phyloP scores from a whole-genome alignment of 1,140 invertebrate species.

The Tetragnatha versicolor region DNA sequence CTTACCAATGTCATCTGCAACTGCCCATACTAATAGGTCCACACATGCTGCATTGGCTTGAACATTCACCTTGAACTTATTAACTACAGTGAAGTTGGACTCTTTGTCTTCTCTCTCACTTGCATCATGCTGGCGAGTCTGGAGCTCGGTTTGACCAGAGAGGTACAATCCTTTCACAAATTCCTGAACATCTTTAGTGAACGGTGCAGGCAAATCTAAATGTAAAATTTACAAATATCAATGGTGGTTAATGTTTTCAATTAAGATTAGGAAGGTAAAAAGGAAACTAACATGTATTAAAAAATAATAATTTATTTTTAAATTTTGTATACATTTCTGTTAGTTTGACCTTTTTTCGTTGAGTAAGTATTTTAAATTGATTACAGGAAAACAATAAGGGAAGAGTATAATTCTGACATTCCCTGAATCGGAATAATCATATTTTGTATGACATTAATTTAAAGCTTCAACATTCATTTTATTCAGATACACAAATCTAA shows the following conservation, averaged over 20 bases:
- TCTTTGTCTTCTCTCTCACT: conserved; percentile 73
- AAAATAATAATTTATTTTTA: not conserved
- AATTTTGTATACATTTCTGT: too few species aligned
- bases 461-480: too few species aligned
- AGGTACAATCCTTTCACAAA: conserved; percentile 87
- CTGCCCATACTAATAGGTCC: conserved; percentile 96
- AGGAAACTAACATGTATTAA: not conserved
- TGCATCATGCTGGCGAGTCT: conserved; percentile 78
- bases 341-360: too few species aligned
- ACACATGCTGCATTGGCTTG: conserved; percentile 97
- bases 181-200: conserved; percentile 93
- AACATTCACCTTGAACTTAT: conserved; percentile 93
- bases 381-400: too few species aligned
- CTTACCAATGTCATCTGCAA: conserved; percentile 93
- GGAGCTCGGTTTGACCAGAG: conserved; percentile 88
- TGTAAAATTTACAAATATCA: conserved; percentile 10
- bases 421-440: too few species aligned
- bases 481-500: too few species aligned
- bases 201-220: conserved; percentile 81
- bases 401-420: too few species aligned
- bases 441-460: too few species aligned
- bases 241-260: not conserved
- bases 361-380: too few species aligned
- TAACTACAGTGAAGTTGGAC: conserved; percentile 73
- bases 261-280: not conserved